Percentiles rank a stretch among this genome's conserved stretches.
Conservation (phyloP, 53 echinoderm and acorn worm genomes). For the Luidia sarsii region DNA sequence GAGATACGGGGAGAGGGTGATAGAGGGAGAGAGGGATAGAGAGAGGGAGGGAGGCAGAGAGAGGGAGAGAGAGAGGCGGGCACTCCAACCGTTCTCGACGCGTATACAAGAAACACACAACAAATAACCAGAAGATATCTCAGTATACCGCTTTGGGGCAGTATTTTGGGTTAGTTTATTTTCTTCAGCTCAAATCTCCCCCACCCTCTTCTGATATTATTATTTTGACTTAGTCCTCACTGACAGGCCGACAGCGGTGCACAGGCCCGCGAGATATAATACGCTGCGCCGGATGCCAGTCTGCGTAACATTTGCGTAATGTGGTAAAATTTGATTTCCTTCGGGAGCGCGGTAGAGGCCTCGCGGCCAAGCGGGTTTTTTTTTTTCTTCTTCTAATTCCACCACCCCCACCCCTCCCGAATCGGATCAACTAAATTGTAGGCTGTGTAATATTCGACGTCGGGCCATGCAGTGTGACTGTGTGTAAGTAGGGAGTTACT, state of each 20-base stretch:
- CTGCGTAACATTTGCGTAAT: constrained; percentile 57
- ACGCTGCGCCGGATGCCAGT: constrained; percentile 16
- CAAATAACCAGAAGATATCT: constrained; percentile 10
- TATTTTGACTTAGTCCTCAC: too few relatives aligned
- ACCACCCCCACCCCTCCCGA: too few relatives aligned
- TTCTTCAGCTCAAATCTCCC: not conserved
- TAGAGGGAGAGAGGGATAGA: too few relatives aligned
- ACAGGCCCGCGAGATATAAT: constrained; percentile 23
- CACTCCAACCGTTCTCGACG: too few relatives aligned
- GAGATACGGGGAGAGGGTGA: too few relatives aligned
- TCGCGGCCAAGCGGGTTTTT: constrained; percentile 18
- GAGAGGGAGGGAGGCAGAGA: too few relatives aligned
- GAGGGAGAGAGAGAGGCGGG: too few relatives aligned
- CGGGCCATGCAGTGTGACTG: too few relatives aligned
- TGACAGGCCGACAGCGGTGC: constrained; percentile 36
- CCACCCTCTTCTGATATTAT: not conserved
- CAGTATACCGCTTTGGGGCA: constrained; percentile 48
- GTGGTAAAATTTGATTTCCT: constrained; percentile 40
- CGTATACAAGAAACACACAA: not conserved
- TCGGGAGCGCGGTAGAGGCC: too few relatives aligned
- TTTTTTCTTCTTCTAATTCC: too few relatives aligned
- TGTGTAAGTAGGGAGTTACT: too few relatives aligned
- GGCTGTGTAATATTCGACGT: too few relatives aligned
- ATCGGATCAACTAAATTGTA: constrained; percentile 4
- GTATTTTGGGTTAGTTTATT: not conserved